Conservation (phyloP, 2,888 invertebrate genomes). For the Oxycera nigricornis region DNA sequence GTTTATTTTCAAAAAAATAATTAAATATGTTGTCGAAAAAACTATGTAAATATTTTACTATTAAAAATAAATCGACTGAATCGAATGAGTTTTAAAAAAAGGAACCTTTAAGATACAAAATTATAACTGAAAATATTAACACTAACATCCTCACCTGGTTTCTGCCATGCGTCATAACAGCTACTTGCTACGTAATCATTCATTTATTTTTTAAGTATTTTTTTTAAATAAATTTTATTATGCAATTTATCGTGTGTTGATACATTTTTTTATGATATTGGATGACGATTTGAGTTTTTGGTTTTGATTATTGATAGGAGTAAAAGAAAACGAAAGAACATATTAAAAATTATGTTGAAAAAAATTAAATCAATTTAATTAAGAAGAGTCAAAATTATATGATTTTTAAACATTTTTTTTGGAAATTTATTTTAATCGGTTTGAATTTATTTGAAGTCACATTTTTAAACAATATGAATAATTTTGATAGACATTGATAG, state of each 20-base stretch:
- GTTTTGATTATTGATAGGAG: conserved; percentile 34
- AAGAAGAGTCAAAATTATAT: conserved; percentile 1
- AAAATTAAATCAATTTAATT: conserved; percentile 4
- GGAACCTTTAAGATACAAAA: not conserved
- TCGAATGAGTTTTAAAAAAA: not conserved
- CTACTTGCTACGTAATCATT: conserved; percentile 52
- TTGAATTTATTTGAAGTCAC: not conserved
- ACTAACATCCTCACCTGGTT: conserved; percentile 52
- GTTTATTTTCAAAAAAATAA: not conserved
- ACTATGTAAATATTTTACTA: too few relatives aligned
- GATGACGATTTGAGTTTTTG: conserved; percentile 26
- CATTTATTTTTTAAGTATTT: conserved; percentile 41
- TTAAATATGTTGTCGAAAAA: not conserved
- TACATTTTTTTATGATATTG: conserved; percentile 8
- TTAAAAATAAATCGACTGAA: not conserved
- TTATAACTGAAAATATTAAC: conserved; percentile 22
- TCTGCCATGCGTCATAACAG: conserved; percentile 53
- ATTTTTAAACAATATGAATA: not conserved
- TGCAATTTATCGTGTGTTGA: conserved; percentile 6
- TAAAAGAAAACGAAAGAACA: conserved; percentile 26
- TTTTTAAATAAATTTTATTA: conserved; percentile 28
- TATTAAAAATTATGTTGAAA: conserved; percentile 11
- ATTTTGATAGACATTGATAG: too few relatives aligned
- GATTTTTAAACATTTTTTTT: not conserved
- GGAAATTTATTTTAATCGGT: not conserved